Conservation (phyloP, 1,140 invertebrate species). For the Drosophila jambulina region DNA sequence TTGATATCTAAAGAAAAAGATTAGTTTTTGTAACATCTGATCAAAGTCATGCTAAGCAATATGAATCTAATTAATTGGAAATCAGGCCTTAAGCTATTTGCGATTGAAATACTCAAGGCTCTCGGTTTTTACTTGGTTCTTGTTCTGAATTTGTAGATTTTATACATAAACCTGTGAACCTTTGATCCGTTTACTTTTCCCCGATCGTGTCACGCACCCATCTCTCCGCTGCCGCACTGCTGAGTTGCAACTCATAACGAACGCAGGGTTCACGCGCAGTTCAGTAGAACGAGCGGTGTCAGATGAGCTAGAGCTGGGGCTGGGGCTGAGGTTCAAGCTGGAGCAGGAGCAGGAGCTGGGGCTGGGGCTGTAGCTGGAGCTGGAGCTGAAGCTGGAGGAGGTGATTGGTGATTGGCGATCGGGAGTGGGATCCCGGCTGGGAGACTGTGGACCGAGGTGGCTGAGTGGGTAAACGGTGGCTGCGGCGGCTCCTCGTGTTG, state of each 20-base stretch:
- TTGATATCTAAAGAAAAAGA: no score
- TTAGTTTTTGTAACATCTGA: no score
- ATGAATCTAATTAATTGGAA: no score
- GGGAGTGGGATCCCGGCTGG: conserved; percentile 5
- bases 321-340: neutral
- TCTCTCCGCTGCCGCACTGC: conserved; percentile 17
- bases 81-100: no score
- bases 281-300: conserved; percentile 68
- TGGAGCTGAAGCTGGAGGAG: neutral
- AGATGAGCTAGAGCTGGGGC: conserved; percentile 24
- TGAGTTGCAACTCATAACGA: conserved; percentile 63
- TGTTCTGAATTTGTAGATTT: no score
- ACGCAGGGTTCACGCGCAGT: conserved; percentile 75
- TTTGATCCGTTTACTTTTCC: neutral
- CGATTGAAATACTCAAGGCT: no score
- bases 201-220: conserved; percentile 27
- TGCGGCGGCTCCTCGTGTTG: conserved; percentile 30
- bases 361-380: neutral
- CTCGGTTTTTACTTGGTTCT: no score
- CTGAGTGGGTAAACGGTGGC: conserved; percentile 59
- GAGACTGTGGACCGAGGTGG: conserved; percentile 12
- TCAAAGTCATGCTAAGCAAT: no score
- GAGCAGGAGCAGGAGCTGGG: neutral
- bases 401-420: neutral
- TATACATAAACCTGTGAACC: no score